A percentile compares a stretch with the other conserved stretches of the same genome.
Evolutionary conservation across 2,113 vertebrate species (phyloP).

Genomic region (Noturus placidus): DNA sequence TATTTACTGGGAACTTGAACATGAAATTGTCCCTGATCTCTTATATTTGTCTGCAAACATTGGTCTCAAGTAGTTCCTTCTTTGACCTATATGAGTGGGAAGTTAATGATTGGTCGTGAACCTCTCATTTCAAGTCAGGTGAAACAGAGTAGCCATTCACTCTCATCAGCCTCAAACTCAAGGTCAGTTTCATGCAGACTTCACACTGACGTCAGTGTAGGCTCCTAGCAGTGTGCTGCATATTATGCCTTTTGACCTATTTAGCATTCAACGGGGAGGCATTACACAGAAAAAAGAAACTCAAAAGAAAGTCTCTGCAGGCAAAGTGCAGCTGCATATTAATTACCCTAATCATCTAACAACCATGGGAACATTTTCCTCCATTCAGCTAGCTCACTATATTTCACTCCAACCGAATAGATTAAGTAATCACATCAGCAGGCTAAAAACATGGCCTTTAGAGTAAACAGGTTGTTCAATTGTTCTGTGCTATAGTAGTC

Average conservation of each 20-base stretch:
- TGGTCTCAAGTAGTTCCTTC: conserved; percentile 26
- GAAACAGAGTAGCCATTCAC: conserved; percentile 52
- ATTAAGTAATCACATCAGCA: conserved; percentile 8
- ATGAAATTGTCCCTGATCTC: neutral
- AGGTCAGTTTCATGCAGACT: conserved; percentile 54
- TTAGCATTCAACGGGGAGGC: conserved; percentile 28
- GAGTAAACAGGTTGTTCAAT: conserved; percentile 46
- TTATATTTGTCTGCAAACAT: conserved; percentile 33
- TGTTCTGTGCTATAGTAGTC: conserved; percentile 45
- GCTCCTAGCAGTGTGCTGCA: conserved; percentile 20
- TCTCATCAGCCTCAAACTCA: conserved; percentile 48
- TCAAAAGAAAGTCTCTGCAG: neutral
- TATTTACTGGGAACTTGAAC: neutral
- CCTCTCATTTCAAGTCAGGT: conserved; percentile 46
- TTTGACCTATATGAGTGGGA: conserved; percentile 36
- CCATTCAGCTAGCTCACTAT: neutral
- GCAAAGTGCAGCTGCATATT: conserved; percentile 11
- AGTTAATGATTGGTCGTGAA: conserved; percentile 50
- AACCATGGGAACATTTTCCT: neutral
- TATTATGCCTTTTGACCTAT: conserved; percentile 47
- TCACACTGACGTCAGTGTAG: conserved; percentile 51
- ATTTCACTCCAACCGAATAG: conserved; percentile 4
- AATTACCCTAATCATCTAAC: conserved; percentile 11
- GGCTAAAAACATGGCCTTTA: conserved; percentile 10
- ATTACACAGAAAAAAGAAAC: neutral